Base-by-base conservation (phyloP, 2,888 invertebrate genomes). In the Anagyrus pseudococci region DNA sequence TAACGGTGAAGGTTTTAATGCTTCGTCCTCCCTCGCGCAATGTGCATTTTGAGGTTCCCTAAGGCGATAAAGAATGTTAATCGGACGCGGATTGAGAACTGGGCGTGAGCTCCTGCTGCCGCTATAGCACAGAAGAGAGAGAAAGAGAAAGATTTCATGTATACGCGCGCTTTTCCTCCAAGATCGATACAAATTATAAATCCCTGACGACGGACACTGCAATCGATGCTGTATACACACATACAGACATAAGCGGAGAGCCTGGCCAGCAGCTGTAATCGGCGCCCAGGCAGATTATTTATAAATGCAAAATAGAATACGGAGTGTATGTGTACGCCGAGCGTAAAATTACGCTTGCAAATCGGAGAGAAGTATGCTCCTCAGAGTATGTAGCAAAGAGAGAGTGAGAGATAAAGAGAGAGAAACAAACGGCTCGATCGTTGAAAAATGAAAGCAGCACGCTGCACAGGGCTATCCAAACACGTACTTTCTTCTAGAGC, bases 41-140 rank as follows among this genome's bases (percentile, higher is more conserved):
- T 26, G 22, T 15, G 48, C n/a, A 58, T 44, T 50, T 50, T 50
- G 43, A 70, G 70, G 73, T 73, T 76, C 73, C 76, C 75, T 72
- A 73, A 72, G 70, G 66, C 68, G 68, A 70, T 25, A 43, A 56
- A 41, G 52, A 59, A 64, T 56, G 59, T 64, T 72, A 72, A 70
- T 73, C 72, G 69, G 69, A 47, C 55, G 46, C 58, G 64, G 54
- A 50, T 56, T 53, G 47, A 46, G 53, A 59, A 50, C 66, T 66
- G 64, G 64, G 67, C 67, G 62, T 64, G 62, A 67, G 66, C 69
- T 44, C 33, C 33, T 10, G 33, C 29, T 10, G 4, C 29, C 29
- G 4, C 29, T 29, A 29, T 10, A 7, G 29, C 10, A 29, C 29
- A 10, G 4, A 29, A n/a, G 6, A 29, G 10, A 29, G 4, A 10